These are phyloP conservation scores for Ophioninae sp. DNA, from an alignment of 2,888 invertebrate genomes.

Conservation along the genomic window DNA sequence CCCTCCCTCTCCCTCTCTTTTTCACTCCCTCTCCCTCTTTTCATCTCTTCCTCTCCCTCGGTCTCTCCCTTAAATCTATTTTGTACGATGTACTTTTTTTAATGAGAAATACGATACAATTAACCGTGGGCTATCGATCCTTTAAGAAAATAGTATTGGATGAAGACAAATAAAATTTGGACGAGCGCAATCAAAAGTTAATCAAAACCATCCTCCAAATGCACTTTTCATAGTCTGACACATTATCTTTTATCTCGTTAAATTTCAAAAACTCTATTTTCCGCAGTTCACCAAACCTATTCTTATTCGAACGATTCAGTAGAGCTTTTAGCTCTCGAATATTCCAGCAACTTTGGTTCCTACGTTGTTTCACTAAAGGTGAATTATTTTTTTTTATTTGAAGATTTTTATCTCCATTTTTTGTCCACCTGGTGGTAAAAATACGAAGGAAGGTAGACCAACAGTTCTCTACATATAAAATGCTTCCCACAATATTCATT, in stretches of 20 bases:
- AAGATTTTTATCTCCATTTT: not conserved
- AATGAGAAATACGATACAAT: not conserved
- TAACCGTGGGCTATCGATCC: not conserved
- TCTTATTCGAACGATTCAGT: not conserved
- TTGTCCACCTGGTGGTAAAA: not conserved
- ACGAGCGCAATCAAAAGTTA: not conserved
- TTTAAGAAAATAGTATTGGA: not conserved
- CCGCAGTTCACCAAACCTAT: not conserved
- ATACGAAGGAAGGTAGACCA: not conserved
- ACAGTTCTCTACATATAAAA: not conserved
- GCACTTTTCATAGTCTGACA: not conserved
- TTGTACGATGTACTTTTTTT: not conserved
- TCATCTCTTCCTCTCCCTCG: not conserved
- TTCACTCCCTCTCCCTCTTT: not conserved
- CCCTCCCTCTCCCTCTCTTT: constrained; percentile 19
- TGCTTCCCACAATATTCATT: not conserved
- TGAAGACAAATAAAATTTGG: not conserved
- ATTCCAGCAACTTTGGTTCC: not conserved
- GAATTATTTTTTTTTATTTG: not conserved
- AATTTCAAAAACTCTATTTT: not conserved
- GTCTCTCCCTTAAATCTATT: not conserved
- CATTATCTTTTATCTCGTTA: not conserved
- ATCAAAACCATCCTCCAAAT: not conserved
- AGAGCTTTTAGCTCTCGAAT: not conserved
- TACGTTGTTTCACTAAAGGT: not conserved